phyloP scores from a whole-genome alignment of 1,140 invertebrate species.

The Dendroctonus valens region DNA sequence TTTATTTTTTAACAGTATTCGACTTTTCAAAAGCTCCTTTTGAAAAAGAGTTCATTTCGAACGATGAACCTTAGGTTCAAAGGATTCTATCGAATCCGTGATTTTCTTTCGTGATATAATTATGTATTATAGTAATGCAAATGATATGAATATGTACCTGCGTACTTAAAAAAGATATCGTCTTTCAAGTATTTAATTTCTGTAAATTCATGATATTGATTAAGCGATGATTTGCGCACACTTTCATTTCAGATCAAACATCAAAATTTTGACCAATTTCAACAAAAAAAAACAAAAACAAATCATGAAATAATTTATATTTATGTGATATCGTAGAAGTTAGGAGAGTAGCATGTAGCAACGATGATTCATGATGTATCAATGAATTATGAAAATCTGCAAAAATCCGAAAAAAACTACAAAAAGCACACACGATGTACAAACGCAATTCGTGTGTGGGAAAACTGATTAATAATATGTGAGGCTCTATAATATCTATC shows the following conservation, averaged over 20 bases:
- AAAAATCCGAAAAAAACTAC: conserved; percentile 19
- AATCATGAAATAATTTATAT: not conserved
- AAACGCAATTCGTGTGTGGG: conserved; percentile 39
- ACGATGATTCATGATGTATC: conserved; percentile 16
- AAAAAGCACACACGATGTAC: conserved; percentile 39
- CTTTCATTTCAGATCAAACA: not conserved
- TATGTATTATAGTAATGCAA: conserved; percentile 44
- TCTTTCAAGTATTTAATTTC: conserved; percentile 27
- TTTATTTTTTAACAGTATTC: conserved; percentile 38
- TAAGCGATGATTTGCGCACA: not conserved
- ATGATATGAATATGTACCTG: conserved; percentile 42
- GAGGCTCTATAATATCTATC: conserved; percentile 30
- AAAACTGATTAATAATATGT: conserved; percentile 25
- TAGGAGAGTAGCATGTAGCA: conserved; percentile 17
- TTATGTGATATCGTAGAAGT: conserved; percentile 24
- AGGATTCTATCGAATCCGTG: conserved; percentile 36
- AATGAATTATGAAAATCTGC: conserved; percentile 9
- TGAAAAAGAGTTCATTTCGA: conserved; percentile 29
- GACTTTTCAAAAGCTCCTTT: conserved; percentile 18
- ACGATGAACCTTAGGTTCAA: conserved; percentile 24
- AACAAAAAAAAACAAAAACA: conserved; percentile 9
- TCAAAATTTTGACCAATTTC: not conserved
- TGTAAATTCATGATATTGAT: not conserved
- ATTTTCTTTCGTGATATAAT: conserved; percentile 41
- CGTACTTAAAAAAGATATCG: conserved; percentile 38